Evolutionary conservation across 2,797 vertebrate genomes (phyloP).

Genomic region (Sylvia borin): DNA sequence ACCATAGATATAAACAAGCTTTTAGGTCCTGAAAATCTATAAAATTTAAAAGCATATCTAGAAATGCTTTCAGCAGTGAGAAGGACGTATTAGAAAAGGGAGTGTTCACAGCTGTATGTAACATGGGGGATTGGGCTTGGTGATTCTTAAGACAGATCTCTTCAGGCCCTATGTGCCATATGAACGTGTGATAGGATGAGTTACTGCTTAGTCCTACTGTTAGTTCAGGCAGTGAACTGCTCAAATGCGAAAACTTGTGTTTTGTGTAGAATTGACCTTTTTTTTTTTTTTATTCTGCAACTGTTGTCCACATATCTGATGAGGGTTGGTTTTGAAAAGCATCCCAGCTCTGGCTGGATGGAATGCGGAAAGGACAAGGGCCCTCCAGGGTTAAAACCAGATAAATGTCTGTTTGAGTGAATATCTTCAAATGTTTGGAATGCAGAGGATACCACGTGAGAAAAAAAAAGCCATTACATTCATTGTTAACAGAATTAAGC

Average conservation of each 20-base stretch:
- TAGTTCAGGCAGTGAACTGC: not conserved
- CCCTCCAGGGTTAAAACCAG: constrained; percentile 7
- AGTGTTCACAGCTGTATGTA: not conserved
- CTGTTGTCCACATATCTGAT: not conserved
- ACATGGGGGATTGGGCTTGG: fast-evolving
- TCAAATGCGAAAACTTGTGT: not conserved
- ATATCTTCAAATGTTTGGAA: not conserved
- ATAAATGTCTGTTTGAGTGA: not conserved
- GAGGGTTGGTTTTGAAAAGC: not conserved
- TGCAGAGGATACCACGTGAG: not conserved
- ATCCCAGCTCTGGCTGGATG: not conserved
- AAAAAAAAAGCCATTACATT: constrained; percentile 43
- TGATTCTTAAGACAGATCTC: not conserved
- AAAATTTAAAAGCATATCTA: not conserved
- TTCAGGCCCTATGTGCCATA: not conserved
- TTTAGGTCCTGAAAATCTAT: not conserved
- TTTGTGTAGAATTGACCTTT: not conserved
- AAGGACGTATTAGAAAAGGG: not conserved
- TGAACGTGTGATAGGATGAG: not conserved
- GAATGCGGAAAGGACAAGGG: not conserved
- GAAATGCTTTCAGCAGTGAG: not conserved
- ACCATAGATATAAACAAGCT: not conserved
- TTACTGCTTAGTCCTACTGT: not conserved
- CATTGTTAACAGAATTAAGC: constrained; percentile 45
- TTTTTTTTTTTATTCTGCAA: not conserved